Evolutionary conservation across 2,797 vertebrate species (phyloP).

Genomic region (Characodon lateralis): DNA sequence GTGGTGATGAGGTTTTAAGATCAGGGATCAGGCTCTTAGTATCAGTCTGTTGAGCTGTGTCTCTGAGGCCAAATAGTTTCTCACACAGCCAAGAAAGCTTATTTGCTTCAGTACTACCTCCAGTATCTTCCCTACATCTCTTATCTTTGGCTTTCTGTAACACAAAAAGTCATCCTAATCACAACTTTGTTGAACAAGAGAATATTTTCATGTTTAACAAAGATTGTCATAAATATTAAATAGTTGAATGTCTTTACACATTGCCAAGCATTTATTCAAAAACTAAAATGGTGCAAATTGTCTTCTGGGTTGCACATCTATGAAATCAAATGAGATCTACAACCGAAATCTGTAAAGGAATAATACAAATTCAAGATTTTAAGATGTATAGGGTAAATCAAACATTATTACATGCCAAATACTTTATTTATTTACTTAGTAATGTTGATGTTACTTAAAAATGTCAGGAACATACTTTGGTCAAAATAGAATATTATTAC

Average conservation of each 20-base stretch:
- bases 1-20: constrained; percentile 70
- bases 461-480: too few species aligned
- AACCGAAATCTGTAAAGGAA: not conserved
- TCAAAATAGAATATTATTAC: too few species aligned
- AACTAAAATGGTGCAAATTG: not conserved
- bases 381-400: too few species aligned
- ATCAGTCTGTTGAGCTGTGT: constrained; percentile 41
- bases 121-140: constrained; percentile 38
- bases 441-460: not conserved
- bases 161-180: constrained; percentile 2
- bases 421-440: too few species aligned
- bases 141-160: constrained; percentile 30
- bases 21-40: constrained; percentile 59
- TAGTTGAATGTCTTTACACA: not conserved
- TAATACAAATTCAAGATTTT: too few species aligned
- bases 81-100: constrained; percentile 56
- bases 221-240: not conserved
- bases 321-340: not conserved
- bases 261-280: not conserved
- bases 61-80: constrained; percentile 52
- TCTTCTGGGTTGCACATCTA: not conserved
- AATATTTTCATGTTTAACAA: not conserved
- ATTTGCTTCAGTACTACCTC: constrained; percentile 41
- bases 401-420: too few species aligned
- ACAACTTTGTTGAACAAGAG: not conserved